These are phyloP conservation scores for Drosophila setosimentum DNA, from an alignment of 2,888 invertebrate genomes.

Conservation along the genomic window DNA sequence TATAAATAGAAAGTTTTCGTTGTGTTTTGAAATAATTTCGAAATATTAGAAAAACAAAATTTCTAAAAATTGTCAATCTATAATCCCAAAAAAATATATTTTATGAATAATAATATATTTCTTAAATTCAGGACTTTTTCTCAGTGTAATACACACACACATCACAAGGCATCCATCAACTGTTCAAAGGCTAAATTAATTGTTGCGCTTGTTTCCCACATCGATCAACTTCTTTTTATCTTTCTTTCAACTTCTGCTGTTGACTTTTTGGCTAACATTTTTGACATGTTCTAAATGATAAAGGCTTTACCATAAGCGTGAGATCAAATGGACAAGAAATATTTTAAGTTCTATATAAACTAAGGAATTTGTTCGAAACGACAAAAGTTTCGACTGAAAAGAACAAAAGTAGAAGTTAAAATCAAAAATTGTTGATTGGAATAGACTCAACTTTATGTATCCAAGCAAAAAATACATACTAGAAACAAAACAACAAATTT, in stretches of 20 bases:
- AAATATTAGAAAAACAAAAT: background rate
- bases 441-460: background rate
- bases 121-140: background rate
- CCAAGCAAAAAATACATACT: background rate
- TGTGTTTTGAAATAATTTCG: background rate
- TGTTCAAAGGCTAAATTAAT: slow-evolving; percentile 51
- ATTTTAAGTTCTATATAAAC: background rate
- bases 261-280: slow-evolving; percentile 20
- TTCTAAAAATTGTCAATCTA: background rate
- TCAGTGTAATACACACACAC: background rate
- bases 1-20: background rate
- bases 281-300: background rate
- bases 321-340: background rate
- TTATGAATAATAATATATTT: background rate
- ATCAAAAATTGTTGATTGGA: background rate
- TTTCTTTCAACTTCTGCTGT: slow-evolving; percentile 8
- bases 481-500: background rate
- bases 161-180: slow-evolving; percentile 30
- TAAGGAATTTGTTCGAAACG: background rate
- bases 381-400: background rate
- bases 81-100: background rate
- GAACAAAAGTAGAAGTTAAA: background rate
- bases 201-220: slow-evolving; percentile 34
- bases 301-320: background rate
- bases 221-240: slow-evolving; percentile 10